Base-by-base conservation (phyloP, 1,140 invertebrate species). In the Drosophila triauraria region DNA sequence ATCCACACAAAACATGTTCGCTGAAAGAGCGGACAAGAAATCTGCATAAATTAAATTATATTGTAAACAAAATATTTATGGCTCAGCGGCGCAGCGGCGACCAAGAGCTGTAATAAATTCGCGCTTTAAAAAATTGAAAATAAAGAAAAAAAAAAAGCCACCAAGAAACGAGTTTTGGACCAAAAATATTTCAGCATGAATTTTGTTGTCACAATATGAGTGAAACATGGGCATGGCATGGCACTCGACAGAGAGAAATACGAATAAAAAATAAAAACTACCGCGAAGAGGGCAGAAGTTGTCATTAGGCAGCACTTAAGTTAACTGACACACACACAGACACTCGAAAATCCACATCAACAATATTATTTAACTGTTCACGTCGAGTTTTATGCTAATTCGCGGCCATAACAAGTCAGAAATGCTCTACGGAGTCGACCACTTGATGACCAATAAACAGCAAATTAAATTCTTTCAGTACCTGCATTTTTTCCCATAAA, bases 31-130 rank as follows among this genome's bases (percentile, higher is more conserved):
- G 64, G 60, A 75, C 77, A 75, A 81, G 62, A 88, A 81, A 90
- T 81, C 69, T 79, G 86, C 85, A 90, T 91, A 90, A 91, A 90
- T 90, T 90, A 90, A 82, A 85, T 79, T 71, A 91, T 90, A 91
- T 90, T 90, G 86, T 90, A 90, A 90, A 90, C 85, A 90, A 90
- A 90, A 90, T 90, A 82, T 90, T 90, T 90, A 90, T 90, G 85
- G 81, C 78, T 64, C 67, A 58, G 50, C 75, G 59, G 61, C 68
- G 47, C 38, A 47, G 70, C 53, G 27, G 30, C 61, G 63, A 57
- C 53, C 78, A 72, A 67, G 69, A 74, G 86, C 51, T 90, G 85
- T 88, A 90, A 88, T 88, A 90, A 90, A 88, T 88, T 88, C 75
- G 85, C 85, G 85, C 81, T 90, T 90, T 69, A 80, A 83, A 71